A percentile compares a stretch with the other conserved stretches of the same genome.
Conservation (phyloP, 1,140 invertebrate species). For the Drosophila lacteicornis region DNA sequence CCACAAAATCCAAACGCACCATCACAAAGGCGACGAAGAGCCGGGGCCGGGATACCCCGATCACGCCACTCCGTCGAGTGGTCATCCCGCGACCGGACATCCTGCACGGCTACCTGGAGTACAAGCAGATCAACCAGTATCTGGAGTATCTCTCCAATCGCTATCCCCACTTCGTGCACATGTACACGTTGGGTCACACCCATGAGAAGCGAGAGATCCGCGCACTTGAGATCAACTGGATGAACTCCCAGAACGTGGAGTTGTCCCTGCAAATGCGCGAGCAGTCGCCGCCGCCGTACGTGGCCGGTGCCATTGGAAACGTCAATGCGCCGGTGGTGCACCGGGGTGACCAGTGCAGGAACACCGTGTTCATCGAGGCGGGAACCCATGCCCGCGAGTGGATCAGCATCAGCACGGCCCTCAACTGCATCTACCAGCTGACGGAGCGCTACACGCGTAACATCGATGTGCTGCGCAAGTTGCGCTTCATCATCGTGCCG, state of each 20-base stretch:
- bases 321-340: slow-evolving; percentile 37
- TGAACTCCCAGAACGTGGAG: slow-evolving; percentile 61
- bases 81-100: slow-evolving; percentile 71
- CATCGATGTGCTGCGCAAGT: slow-evolving; percentile 85
- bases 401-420: slow-evolving; percentile 87
- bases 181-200: slow-evolving; percentile 86
- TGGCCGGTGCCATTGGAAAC: background rate
- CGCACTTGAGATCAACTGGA: slow-evolving; percentile 86
- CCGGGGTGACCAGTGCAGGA: slow-evolving; percentile 32
- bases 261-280: slow-evolving; percentile 39
- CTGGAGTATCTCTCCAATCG: slow-evolving; percentile 82
- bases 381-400: slow-evolving; percentile 89
- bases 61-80: slow-evolving; percentile 33
- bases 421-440: slow-evolving; percentile 88
- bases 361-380: slow-evolving; percentile 85
- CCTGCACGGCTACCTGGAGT: slow-evolving; percentile 71
- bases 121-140: slow-evolving; percentile 81
- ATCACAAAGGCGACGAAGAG: slow-evolving; percentile 33
- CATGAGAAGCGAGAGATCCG: slow-evolving; percentile 86
- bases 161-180: slow-evolving; percentile 85
- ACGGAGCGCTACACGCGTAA: slow-evolving; percentile 84
- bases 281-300: slow-evolving; percentile 21
- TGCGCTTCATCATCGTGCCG: slow-evolving; percentile 88
- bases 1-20: slow-evolving; percentile 48
- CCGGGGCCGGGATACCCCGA: background rate